Evolutionary conservation across 2,113 vertebrate genomes (phyloP), one percentile per base, ranked within the genome.

Genomic region (Plestiodon gilberti): DNA sequence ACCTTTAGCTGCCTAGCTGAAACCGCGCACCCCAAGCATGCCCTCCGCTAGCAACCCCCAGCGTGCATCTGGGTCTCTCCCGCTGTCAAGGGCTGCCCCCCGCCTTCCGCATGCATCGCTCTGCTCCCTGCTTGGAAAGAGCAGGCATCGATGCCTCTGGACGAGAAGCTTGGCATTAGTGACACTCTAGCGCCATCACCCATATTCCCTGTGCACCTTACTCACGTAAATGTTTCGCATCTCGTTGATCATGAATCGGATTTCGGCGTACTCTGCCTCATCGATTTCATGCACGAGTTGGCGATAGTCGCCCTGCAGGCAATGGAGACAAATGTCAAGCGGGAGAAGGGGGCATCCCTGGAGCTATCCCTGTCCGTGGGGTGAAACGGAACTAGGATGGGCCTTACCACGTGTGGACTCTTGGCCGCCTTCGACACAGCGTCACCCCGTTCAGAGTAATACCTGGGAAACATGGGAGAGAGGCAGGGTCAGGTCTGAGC

Each of bases 371-470:
- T 8, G 4, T 1, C 23, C 48, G 52, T 33, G 61, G 8, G 13
- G 6, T 22, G 5, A 2, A n/a, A 2, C 38, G 13, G 2, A 5
- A 6, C 28, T 3, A 18, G 35, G 33, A 4, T 43, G 52, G 86
- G 67, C 91, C 95, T 95, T 91, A 98, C 98, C 98, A 98, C 98
- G 3, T 98, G 98, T 22, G 97, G 88, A 70, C 96, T 96, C 92
- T 98, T 98, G 81, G 98, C 94, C 78, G 98, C 98, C 93, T 98
- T 98, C 85, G 97, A 93, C 40, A 98, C 98, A 1, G 98, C 98
- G 6, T 98, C 98, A 0, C 98, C 98, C 84, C 98, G 96, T 90
- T 98, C 98, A 23, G 89, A 98, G 93, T 98, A 98, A 93, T 98
- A 98, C 88, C 98, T 98, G 71, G 69, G 67, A 43, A 64, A 81